A percentile compares a stretch with the other conserved stretches of the same genome.
Conservation (phyloP, 2,113 vertebrate genomes). For the Microcebus murinus region DNA sequence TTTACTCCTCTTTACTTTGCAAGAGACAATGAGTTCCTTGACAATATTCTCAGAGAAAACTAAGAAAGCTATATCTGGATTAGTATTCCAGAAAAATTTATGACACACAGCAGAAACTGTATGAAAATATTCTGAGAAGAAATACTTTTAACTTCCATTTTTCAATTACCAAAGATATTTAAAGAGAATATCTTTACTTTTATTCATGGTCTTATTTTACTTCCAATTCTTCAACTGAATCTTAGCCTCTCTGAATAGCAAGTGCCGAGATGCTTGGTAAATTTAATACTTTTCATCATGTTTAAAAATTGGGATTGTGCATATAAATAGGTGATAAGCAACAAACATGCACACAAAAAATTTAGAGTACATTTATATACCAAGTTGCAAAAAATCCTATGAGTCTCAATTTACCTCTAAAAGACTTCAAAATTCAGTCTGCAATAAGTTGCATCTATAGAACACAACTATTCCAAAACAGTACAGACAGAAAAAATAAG, state of each 20-base stretch:
- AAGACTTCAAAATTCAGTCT: slow-evolving; percentile 63
- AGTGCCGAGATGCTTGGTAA: slow-evolving; percentile 48
- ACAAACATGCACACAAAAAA: neutral
- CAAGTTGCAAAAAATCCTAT: slow-evolving; percentile 49
- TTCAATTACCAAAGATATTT: slow-evolving; percentile 17
- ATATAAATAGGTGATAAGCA: neutral
- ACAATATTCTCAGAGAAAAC: slow-evolving; percentile 67
- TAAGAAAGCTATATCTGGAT: slow-evolving; percentile 71
- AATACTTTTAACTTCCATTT: neutral
- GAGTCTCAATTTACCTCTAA: slow-evolving; percentile 66
- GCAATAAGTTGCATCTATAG: slow-evolving; percentile 65
- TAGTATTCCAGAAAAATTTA: slow-evolving; percentile 56
- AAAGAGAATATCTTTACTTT: neutral
- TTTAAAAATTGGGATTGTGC: neutral
- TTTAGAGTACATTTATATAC: slow-evolving; percentile 65
- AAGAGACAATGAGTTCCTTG: slow-evolving; percentile 47
- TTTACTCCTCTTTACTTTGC: slow-evolving; percentile 67
- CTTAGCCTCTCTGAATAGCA: neutral
- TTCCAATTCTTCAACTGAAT: neutral
- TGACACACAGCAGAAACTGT: slow-evolving; percentile 37
- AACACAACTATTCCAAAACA: slow-evolving; percentile 71
- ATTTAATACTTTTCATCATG: neutral
- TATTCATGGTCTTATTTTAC: neutral
- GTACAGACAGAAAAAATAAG: slow-evolving; percentile 71
- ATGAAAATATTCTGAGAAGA: slow-evolving; percentile 56